Conservation (phyloP, 2,888 invertebrate species). For the Sesamia inferens region DNA sequence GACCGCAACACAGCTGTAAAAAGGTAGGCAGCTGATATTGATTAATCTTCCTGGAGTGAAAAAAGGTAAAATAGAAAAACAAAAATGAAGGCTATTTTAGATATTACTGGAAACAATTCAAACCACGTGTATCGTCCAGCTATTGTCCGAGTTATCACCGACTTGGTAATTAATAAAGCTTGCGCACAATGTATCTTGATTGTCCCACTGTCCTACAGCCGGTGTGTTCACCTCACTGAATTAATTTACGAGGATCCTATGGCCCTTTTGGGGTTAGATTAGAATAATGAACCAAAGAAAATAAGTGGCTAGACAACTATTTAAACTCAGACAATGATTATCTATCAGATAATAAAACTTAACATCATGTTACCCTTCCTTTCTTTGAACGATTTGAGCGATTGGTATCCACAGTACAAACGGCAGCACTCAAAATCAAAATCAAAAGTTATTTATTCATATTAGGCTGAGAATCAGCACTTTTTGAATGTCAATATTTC, state of each 20-base stretch:
- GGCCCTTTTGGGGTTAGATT: constrained; percentile 34
- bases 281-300: constrained; percentile 25
- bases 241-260: constrained; percentile 50
- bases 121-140: not conserved
- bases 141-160: constrained; percentile 32
- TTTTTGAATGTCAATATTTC: too few relatives aligned
- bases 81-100: not conserved
- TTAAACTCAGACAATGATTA: not conserved
- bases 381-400: too few relatives aligned
- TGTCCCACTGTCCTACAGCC: constrained; percentile 53
- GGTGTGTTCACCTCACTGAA: constrained; percentile 58
- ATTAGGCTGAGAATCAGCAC: too few relatives aligned
- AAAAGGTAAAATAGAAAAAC: not conserved
- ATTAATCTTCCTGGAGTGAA: not conserved
- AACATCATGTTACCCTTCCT: not conserved
- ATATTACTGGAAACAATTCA: not conserved
- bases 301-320: constrained; percentile 3
- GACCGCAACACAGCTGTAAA: too few relatives aligned
- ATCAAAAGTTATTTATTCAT: too few relatives aligned
- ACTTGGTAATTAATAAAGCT: constrained; percentile 52
- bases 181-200: constrained; percentile 34
- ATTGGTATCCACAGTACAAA: too few relatives aligned
- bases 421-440: too few relatives aligned
- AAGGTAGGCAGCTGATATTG: too few relatives aligned
- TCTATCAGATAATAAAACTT: not conserved